phyloP scores from a whole-genome alignment of 2,888 invertebrate genomes.

The Sesia bembeciformis region DNA sequence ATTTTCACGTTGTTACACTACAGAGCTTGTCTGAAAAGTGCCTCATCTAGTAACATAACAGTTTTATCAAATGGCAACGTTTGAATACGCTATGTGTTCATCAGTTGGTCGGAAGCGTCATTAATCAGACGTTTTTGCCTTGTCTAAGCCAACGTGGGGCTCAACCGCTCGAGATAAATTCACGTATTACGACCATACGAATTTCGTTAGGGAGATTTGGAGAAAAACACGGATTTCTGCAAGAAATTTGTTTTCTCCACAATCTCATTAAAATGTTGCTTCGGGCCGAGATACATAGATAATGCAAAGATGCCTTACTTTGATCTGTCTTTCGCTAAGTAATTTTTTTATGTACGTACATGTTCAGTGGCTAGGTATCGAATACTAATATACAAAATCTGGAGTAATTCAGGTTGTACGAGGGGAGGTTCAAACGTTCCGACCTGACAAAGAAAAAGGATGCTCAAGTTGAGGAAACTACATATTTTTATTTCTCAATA shows the following conservation, averaged over 20 bases:
- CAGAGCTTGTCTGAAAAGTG: neutral
- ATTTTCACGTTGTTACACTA: no score
- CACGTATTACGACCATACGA: constrained; percentile 19
- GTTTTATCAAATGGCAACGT: constrained; percentile 8
- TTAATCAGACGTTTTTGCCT: constrained; percentile 47
- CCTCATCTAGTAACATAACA: neutral
- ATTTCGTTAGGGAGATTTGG: constrained; percentile 14
- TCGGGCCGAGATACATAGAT: no score
- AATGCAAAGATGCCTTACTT: no score
- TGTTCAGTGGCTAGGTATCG: no score
- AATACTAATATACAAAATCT: no score
- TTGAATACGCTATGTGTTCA: constrained; percentile 31
- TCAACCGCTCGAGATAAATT: constrained; percentile 18
- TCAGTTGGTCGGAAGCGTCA: constrained; percentile 25
- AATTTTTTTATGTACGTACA: no score
- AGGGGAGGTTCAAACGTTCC: no score
- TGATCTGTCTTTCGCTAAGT: no score
- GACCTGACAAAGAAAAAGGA: no score
- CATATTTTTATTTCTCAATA: no score
- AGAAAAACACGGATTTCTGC: constrained; percentile 2
- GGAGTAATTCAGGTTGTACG: no score
- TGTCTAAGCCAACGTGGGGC: constrained; percentile 6
- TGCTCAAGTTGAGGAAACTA: no score
- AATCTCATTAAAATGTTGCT: neutral
- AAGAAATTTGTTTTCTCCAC: constrained; percentile 1